phyloP scores from a whole-genome alignment of 2,797 vertebrate genomes.

The Eulemur coronatus region DNA sequence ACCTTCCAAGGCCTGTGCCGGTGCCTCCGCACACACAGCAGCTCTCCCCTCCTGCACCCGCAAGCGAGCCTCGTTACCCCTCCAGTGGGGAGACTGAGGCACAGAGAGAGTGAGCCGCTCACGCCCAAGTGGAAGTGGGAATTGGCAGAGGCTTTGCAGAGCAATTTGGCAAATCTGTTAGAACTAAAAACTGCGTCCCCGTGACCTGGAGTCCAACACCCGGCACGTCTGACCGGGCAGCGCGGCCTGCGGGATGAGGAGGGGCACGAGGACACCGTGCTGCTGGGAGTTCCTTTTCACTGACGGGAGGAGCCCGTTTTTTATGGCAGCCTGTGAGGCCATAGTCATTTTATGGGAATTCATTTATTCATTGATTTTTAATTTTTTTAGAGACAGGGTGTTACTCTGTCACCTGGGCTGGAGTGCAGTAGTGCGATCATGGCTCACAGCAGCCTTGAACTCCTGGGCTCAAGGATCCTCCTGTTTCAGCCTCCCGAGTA shows the following conservation, averaged over 20 bases:
- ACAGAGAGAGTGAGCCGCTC: neutral
- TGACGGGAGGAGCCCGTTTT: neutral
- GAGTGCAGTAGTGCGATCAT: no score
- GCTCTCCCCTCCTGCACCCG: neutral
- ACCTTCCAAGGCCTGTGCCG: neutral
- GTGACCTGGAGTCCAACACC: no score
- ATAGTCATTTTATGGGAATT: neutral
- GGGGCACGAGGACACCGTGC: neutral
- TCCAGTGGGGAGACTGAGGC: neutral
- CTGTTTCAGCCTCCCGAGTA: no score
- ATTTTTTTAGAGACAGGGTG: no score
- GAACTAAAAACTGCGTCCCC: neutral
- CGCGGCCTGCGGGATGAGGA: neutral
- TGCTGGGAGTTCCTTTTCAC: no score
- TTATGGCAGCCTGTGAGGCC: neutral
- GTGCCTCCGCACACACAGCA: rapidly evolving
- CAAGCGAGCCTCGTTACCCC: neutral
- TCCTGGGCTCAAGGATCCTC: no score
- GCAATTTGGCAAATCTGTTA: neutral
- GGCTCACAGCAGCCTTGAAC: no score
- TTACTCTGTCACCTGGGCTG: no score
- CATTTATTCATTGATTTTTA: neutral
- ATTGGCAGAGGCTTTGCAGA: neutral
- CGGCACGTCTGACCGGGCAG: neutral
- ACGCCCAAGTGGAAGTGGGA: rapidly evolving